Base-by-base conservation (phyloP, 2,797 vertebrate species). In the Macropus fuliginosus region DNA sequence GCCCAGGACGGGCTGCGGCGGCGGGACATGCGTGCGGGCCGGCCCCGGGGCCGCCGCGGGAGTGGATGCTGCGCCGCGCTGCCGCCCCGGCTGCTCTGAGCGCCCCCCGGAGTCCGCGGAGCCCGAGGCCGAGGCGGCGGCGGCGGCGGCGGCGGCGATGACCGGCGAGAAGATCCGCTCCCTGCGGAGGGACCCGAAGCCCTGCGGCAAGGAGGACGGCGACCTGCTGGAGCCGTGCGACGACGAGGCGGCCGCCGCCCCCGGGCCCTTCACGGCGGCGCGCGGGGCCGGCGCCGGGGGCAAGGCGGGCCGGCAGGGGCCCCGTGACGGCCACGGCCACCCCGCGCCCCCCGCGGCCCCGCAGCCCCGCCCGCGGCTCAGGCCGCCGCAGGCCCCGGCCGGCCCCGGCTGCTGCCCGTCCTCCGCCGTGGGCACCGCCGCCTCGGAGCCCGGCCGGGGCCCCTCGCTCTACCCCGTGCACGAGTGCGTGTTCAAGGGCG, bases 91-190 rank as follows among this genome's bases (percentile, higher is more conserved):
- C 98, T 95, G 97, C 98, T 97, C 94, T 98, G 94, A 98, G 92
- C 95, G 94, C 96, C 81, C 90, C 74, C 95, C 90, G 98, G 97
- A 94, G 96, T 55, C 97, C 93, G 97, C 94, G 92, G 98, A 97
- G 91, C 92, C 93, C 92, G 74, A 56, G 92, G 90, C 94, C 92
- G n/a, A 6, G 93, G 92, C 96, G 91, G 97, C 94, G 81, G 96
- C 96, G 97, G 95, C 96, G 97, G 95, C 54, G 96, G 94, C 31
- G 96, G 94, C 95, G 98, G 98, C 98, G 95, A 99, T 99, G 99
- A 99, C 99, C 98, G 99, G 99, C 96, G 99, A 99, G 99, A 99
- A 99, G 99, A 99, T 99, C 98, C 99, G 99, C 98, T 99, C 99
- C 95, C 98, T 99, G 98, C 99, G 99, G 97, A 99, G 99, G 98